Evolutionary conservation across 1,140 invertebrate genomes (phyloP).

Genomic region (Stenopsyche tienmushanensis): DNA sequence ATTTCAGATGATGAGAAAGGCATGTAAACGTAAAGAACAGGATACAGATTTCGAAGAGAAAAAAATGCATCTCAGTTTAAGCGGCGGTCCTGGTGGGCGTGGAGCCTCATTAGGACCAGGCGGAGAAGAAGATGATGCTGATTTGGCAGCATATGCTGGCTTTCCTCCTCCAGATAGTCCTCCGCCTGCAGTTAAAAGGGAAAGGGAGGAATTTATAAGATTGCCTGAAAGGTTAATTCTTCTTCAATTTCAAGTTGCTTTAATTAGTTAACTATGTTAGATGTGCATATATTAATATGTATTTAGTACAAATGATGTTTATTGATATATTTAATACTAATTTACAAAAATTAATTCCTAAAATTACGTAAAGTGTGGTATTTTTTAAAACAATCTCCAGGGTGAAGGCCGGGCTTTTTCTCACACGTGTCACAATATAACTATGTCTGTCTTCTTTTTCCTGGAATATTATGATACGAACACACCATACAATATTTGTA

Average conservation of each 20-base stretch:
- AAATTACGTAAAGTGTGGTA: too few relatives aligned
- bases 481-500: too few relatives aligned
- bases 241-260: too few relatives aligned
- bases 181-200: slow-evolving; percentile 39
- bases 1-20: slow-evolving; percentile 61
- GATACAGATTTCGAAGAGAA: slow-evolving; percentile 94
- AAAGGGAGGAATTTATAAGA: slow-evolving; percentile 33
- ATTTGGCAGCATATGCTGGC: slow-evolving; percentile 57
- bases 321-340: too few relatives aligned
- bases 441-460: too few relatives aligned
- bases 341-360: too few relatives aligned
- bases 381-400: too few relatives aligned
- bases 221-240: slow-evolving; percentile 25
- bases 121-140: slow-evolving; percentile 82
- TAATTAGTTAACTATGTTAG: neutral
- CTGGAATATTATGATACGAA: too few relatives aligned
- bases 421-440: too few relatives aligned
- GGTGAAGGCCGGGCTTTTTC: too few relatives aligned
- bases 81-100: slow-evolving; percentile 41
- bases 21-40: slow-evolving; percentile 89
- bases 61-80: slow-evolving; percentile 85
- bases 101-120: slow-evolving; percentile 41
- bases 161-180: slow-evolving; percentile 51
- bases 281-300: neutral
- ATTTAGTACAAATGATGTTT: too few relatives aligned